phyloP scores from a whole-genome alignment of 2,113 vertebrate genomes.

The Chaetura pelagica region DNA sequence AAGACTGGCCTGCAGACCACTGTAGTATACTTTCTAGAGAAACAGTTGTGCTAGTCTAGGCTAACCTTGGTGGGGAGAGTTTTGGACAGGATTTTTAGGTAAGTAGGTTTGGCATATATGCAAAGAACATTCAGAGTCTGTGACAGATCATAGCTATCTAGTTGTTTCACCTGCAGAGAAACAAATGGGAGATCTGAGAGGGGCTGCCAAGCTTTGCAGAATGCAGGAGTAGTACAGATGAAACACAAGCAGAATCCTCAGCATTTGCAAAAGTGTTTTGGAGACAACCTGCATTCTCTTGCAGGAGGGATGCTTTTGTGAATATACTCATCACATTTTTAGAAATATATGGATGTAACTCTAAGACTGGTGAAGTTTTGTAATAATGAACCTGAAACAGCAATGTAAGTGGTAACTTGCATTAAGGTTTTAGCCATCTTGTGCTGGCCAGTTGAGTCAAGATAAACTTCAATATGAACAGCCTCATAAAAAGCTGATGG shows the following conservation, averaged over 20 bases:
- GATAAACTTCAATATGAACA: neutral
- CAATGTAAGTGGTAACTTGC: neutral
- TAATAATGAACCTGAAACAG: neutral
- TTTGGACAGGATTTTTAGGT: neutral
- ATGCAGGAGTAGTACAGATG: neutral
- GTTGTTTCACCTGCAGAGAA: neutral
- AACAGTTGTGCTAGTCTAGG: neutral
- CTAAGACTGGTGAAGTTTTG: neutral
- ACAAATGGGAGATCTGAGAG: neutral
- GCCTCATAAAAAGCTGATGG: neutral
- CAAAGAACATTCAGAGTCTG: neutral
- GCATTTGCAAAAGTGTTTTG: neutral
- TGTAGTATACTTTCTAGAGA: neutral
- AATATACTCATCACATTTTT: neutral
- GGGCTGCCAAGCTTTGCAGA: neutral
- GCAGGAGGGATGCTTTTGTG: neutral
- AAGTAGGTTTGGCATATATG: neutral
- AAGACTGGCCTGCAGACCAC: neutral
- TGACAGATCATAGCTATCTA: neutral
- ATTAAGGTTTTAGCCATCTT: neutral
- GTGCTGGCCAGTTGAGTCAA: neutral
- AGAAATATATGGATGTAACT: neutral
- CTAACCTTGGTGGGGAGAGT: neutral
- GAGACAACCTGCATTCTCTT: neutral
- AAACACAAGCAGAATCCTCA: neutral